phyloP scores from a whole-genome alignment of 2,113 vertebrate species.

The Pelmatolapia mariae region DNA sequence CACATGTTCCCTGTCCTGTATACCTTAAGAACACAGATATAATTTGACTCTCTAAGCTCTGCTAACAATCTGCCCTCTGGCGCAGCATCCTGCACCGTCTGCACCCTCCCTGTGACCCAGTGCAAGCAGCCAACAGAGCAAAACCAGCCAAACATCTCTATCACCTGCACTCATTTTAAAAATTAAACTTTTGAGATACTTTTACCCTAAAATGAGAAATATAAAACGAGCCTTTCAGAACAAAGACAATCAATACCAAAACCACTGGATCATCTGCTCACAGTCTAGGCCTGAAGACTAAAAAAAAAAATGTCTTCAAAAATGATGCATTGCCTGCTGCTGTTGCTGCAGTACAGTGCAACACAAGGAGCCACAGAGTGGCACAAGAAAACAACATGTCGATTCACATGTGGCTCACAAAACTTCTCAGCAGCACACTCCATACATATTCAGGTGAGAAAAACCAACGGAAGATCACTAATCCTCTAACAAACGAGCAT shows the following conservation, averaged over 20 bases:
- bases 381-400: conserved; percentile 11
- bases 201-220: neutral
- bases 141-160: neutral
- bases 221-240: neutral
- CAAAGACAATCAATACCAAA: conserved; percentile 1
- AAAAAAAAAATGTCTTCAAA: conserved; percentile 4
- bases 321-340: conserved; percentile 35
- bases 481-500: conserved; percentile 51
- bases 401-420: conserved; percentile 31
- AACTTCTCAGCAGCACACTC: neutral
- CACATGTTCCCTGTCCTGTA: neutral
- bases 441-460: conserved; percentile 31
- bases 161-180: neutral
- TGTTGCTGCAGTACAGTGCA: conserved; percentile 49
- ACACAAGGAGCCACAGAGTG: conserved; percentile 14
- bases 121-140: neutral
- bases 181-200: neutral
- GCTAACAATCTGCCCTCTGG: conserved; percentile 17
- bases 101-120: conserved; percentile 41
- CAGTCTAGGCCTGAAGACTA: neutral
- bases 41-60: neutral
- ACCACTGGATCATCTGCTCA: conserved; percentile 11
- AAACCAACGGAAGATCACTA: conserved; percentile 13
- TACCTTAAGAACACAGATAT: neutral
- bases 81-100: conserved; percentile 20